phyloP scores from a whole-genome alignment of 2,888 invertebrate genomes.

The Zelleria hepariella region DNA sequence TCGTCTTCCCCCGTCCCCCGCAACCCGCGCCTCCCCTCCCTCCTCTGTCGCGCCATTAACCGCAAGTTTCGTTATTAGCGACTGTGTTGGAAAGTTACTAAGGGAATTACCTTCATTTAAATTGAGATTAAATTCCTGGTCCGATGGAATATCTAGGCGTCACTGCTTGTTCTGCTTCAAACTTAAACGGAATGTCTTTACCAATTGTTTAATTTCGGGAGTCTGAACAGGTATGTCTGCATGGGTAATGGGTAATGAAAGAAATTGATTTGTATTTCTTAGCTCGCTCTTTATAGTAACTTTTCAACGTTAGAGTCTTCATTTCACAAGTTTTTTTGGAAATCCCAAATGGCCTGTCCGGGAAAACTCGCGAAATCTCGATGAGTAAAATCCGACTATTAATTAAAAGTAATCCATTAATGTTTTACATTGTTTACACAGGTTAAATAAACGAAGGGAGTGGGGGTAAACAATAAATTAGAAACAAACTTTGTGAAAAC shows the following conservation, averaged over 20 bases:
- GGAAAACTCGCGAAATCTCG: too few species aligned
- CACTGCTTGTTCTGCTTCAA: neutral
- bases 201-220: neutral
- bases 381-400: constrained; percentile 1
- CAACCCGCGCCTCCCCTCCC: constrained; percentile 16
- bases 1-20: constrained; percentile 23
- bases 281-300: too few species aligned
- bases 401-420: constrained; percentile 33
- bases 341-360: too few species aligned
- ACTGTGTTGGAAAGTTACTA: constrained; percentile 60
- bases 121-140: constrained; percentile 63
- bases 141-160: constrained; percentile 37
- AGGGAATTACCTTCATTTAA: constrained; percentile 66
- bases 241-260: too few species aligned
- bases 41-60: constrained; percentile 44
- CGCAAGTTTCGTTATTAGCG: constrained; percentile 67
- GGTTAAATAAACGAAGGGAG: constrained; percentile 52
- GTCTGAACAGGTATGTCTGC: too few species aligned
- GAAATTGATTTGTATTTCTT: too few species aligned
- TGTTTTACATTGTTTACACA: constrained; percentile 40
- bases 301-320: too few species aligned
- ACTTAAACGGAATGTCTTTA: neutral
- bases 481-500: constrained; percentile 60
- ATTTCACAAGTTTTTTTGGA: too few species aligned
- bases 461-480: constrained; percentile 66